A percentile compares a stretch with the other conserved stretches of the same genome.
Conservation (phyloP, 2,113 vertebrate genomes). For the Nycticorax nycticorax region DNA sequence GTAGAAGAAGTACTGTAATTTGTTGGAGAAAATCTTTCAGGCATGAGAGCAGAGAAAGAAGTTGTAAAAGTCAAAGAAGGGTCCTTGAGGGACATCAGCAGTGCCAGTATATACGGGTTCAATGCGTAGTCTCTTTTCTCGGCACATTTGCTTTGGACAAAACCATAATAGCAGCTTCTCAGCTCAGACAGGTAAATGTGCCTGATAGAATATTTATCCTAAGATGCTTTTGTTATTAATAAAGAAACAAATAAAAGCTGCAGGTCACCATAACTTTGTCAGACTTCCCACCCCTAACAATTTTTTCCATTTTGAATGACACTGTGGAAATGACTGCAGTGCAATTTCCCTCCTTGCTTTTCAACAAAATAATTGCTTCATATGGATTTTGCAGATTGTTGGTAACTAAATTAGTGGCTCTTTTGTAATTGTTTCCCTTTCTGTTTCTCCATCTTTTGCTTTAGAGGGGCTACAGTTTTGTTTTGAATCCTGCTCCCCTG, state of each 20-base stretch:
- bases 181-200: background rate
- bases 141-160: background rate
- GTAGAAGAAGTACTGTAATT: background rate
- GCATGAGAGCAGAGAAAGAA: background rate
- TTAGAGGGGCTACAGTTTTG: background rate
- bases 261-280: background rate
- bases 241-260: background rate
- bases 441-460: background rate
- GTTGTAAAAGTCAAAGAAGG: background rate
- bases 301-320: background rate
- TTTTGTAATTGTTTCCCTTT: constrained; percentile 3
- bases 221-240: background rate
- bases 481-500: background rate
- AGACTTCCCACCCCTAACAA: background rate
- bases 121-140: background rate
- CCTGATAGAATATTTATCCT: background rate
- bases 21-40: background rate
- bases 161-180: background rate
- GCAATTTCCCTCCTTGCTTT: constrained; percentile 4
- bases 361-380: background rate
- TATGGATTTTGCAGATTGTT: constrained; percentile 13
- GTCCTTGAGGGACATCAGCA: background rate
- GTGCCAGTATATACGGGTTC: accelerated
- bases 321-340: background rate
- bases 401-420: constrained; percentile 15